These are phyloP conservation scores for Ophioninae sp. DNA, from an alignment of 2,888 invertebrate genomes.

Conservation along the genomic window DNA sequence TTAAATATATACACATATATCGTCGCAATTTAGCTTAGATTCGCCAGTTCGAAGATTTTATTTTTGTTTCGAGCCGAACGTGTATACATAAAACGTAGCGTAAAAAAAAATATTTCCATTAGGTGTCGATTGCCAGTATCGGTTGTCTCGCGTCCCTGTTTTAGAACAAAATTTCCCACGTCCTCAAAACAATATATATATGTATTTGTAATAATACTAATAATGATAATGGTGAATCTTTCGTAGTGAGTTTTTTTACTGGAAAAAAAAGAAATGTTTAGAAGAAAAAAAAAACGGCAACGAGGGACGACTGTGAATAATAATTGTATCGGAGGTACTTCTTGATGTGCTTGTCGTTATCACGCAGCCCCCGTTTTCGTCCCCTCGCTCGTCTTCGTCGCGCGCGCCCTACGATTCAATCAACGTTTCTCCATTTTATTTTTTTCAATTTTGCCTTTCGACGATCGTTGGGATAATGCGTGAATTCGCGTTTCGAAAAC, in stretches of 20 bases:
- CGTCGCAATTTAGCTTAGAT: constrained; percentile 18
- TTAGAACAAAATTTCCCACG: constrained; percentile 16
- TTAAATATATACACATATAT: too few species aligned
- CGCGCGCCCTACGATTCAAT: constrained; percentile 1
- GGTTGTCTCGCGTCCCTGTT: constrained; percentile 19
- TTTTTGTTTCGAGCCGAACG: not conserved
- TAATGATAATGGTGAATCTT: constrained; percentile 9
- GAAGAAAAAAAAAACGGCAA: constrained; percentile 40
- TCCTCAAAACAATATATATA: constrained; percentile 7
- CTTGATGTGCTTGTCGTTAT: constrained; percentile 58
- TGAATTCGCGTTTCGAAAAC: not conserved
- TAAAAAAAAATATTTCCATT: constrained; percentile 13
- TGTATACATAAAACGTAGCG: constrained; percentile 6
- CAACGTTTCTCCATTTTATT: not conserved
- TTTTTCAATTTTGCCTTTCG: constrained; percentile 5
- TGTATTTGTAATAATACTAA: too few species aligned
- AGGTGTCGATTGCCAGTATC: not conserved
- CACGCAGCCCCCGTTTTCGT: constrained; percentile 69
- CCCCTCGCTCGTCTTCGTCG: constrained; percentile 70
- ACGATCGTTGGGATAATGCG: too few species aligned
- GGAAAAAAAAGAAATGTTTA: constrained; percentile 23
- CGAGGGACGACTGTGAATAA: constrained; percentile 24
- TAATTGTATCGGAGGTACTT: constrained; percentile 41
- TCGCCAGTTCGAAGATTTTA: not conserved
- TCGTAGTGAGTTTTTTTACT: constrained; percentile 50